Base-by-base conservation (phyloP, 1,140 invertebrate genomes). In the Scaptomyza montana region DNA sequence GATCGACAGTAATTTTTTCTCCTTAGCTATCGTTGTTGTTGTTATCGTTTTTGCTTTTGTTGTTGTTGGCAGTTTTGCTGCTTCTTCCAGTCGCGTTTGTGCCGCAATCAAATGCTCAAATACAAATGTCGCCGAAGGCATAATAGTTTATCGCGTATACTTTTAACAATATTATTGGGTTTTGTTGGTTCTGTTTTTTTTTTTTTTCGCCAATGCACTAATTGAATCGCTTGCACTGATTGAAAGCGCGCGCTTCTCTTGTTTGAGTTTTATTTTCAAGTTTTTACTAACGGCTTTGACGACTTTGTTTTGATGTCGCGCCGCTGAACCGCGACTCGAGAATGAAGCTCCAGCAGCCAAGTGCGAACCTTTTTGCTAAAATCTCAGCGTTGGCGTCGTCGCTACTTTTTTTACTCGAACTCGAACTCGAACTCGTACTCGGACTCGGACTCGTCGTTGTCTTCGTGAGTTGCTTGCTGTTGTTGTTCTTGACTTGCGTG, bases 61-160 rank as follows among this genome's bases (percentile, higher is more conserved):
- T 21, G 47, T 49, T 59, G 54, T 16, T 28, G 43, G 25, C 53
- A 64, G 28, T 33, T 49, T 59, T 36, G 51, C 77, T 47, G 33
- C 65, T 21, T 87, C 85, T 74, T 89, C 74, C 55, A 89, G 77
- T 64, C 84, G 84, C 55, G 75, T 62, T 81, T 91, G 85, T 73
- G 89, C 89, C 69, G 82, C 77, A 78, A 91, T 87, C 47, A 91
- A 81, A 76, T 91, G 89, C 82, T 91, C 89, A 30, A 90, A 77
- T 53, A 91, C 79, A 77, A 89, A 89, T 69, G 73, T 76, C 47
- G 84, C 80, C 36, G 84, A 89, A 89, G 84, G 84, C 84, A 89
- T 89, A 74, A 84, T 89, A 70, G 19, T 53, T 21, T 43, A 64
- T 68, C 41, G 46, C 65, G 64, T 63, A 3, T 25, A 46, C 30